phyloP scores from a whole-genome alignment of 2,797 vertebrate genomes.

The Hylomyscus alleni region DNA sequence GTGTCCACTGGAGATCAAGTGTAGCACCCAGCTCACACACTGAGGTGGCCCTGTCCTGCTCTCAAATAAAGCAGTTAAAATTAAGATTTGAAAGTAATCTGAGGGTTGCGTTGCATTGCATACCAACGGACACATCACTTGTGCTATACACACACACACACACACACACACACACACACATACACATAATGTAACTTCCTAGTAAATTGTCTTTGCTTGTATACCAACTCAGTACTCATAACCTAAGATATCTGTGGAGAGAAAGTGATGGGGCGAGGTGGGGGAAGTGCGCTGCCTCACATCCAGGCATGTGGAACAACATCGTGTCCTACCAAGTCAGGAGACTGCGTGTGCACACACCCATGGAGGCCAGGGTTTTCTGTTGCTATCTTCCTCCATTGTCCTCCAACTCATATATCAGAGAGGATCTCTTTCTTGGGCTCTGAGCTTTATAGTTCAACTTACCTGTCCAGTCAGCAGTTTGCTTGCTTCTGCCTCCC shows the following conservation, averaged over 20 bases:
- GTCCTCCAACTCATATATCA: too few relatives aligned
- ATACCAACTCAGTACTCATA: background rate
- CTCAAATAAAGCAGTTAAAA: background rate
- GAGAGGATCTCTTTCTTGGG: background rate
- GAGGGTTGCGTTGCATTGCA: background rate
- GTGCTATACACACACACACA: background rate
- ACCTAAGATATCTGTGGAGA: background rate
- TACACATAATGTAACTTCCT: background rate
- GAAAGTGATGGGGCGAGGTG: fast-evolving
- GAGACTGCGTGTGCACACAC: background rate
- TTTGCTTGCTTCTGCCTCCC: background rate
- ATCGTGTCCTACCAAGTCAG: background rate
- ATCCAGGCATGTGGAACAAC: too few relatives aligned
- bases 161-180: background rate
- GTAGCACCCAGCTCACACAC: background rate
- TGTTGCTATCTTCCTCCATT: background rate
- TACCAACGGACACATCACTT: background rate
- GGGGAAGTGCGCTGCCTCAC: background rate
- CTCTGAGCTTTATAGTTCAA: background rate
- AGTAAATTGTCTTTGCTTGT: background rate
- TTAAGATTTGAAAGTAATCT: background rate
- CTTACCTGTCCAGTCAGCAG: background rate
- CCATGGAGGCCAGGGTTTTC: background rate
- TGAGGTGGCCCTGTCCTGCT: background rate
- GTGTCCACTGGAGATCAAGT: background rate